Base-by-base conservation (phyloP, 2,888 invertebrate species). In the Plemyria rubiginata region DNA sequence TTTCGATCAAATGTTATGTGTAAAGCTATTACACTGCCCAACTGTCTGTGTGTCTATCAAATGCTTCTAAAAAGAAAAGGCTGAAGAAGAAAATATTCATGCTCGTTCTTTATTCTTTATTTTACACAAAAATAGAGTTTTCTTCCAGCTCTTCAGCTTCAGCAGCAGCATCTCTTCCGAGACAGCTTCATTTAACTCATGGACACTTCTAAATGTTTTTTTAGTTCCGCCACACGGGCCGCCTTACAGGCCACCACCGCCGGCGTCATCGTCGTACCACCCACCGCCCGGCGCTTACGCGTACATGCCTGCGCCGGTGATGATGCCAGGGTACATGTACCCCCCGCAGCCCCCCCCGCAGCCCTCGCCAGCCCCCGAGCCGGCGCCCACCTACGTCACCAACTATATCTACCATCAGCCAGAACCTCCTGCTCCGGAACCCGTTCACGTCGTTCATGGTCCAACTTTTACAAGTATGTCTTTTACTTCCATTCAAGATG, bases 271-370 rank as follows among this genome's bases (percentile, higher is more conserved):
- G 1, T 72, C 78, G 0, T 69, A 70, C 0, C 77, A 79, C 0
- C 75, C 78, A 0, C 69, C 67, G 0, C 72, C 74, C 0, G 81
- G 80, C 6, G 70, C 74, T 0, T 83, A 78, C 59, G 66, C 87
- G 0, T 90, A 86, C 73, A 73, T 90, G n/a, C 88, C 89, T 0
- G 67, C 90, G 0, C 88, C 89, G 0, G 81, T 89, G 8, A 81
- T 88, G 82, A 84, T 90, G 86, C 90, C 90, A 1, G 67, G 81
- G 56, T 87, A 73, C 84, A 80, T 0, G 84, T 80, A 4, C 76
- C 72, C 2, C 0, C 76, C 72, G 0, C 77, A 71, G 0, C 74
- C 71, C 0, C 76, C 71, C 5, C 76, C 3, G 45, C 45, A 15
- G 16, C 45, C 16, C 16, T 74, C 75, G 0, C 49, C 58, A 2